phyloP scores from a whole-genome alignment of 2,113 vertebrate species.

The Heterotis niloticus region DNA sequence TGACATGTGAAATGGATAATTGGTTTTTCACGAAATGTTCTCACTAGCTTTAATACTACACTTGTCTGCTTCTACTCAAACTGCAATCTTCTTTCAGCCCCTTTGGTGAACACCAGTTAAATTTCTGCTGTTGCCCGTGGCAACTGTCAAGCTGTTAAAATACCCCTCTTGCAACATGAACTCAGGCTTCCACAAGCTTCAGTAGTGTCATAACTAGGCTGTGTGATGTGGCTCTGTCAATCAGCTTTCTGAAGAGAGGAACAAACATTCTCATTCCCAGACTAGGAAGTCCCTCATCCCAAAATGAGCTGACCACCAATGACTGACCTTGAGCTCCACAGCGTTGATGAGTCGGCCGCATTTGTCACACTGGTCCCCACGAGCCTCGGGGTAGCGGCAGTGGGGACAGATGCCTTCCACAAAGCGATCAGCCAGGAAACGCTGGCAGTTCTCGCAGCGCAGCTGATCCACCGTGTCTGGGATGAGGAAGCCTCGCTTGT shows the following conservation, averaged over 20 bases:
- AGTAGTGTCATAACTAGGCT: neutral
- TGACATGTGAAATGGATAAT: neutral
- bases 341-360: slow-evolving; percentile 96
- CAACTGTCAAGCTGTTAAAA: neutral
- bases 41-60: neutral
- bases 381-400: slow-evolving; percentile 83
- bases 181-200: neutral
- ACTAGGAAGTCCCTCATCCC: neutral
- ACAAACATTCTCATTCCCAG: neutral
- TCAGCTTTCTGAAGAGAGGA: neutral
- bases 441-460: slow-evolving; percentile 74
- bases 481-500: slow-evolving; percentile 68
- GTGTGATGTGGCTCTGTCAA: neutral
- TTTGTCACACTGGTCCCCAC: slow-evolving; percentile 94
- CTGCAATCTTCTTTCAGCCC: neutral
- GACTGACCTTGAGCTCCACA: slow-evolving; percentile 81
- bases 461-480: slow-evolving; percentile 86
- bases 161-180: neutral
- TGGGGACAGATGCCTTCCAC: slow-evolving; percentile 89
- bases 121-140: neutral
- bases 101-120: neutral
- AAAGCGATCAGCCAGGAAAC: slow-evolving; percentile 91
- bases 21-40: neutral
- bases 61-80: neutral
- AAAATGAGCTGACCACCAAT: neutral